Evolutionary conservation across 2,797 vertebrate genomes (phyloP).

Genomic region (Lycodopsis pacificus): DNA sequence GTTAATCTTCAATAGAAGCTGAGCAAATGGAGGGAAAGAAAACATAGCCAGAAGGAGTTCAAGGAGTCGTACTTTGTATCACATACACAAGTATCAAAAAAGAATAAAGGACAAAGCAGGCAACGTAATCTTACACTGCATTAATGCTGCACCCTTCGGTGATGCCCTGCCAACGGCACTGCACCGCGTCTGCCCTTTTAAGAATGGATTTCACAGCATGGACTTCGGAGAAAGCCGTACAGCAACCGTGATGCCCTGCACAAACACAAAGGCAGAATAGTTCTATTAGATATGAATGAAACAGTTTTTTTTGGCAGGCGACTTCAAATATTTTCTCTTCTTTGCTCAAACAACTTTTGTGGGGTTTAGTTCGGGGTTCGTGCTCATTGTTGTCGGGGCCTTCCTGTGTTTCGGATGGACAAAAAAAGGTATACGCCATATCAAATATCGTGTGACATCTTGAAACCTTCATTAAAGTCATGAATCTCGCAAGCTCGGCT

Average conservation of each 20-base stretch:
- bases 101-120: background rate
- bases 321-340: background rate
- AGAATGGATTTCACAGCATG: background rate
- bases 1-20: too few relatives aligned
- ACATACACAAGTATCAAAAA: background rate
- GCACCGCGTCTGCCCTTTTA: background rate
- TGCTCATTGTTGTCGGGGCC: background rate
- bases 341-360: background rate
- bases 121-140: conserved; percentile 23
- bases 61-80: background rate
- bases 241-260: conserved; percentile 11
- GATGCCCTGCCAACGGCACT: conserved; percentile 10
- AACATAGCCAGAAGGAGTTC: background rate
- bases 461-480: background rate
- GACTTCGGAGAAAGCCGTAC: background rate
- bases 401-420: background rate
- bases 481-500: background rate
- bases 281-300: background rate
- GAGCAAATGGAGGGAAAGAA: too few relatives aligned
- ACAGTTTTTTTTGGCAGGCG: background rate
- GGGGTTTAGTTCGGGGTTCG: background rate
- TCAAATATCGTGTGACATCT: background rate
- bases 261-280: background rate
- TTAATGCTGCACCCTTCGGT: conserved; percentile 21
- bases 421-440: background rate